Evolutionary conservation across 2,113 vertebrate species (phyloP).

Genomic region (Lipophrys pholis): DNA sequence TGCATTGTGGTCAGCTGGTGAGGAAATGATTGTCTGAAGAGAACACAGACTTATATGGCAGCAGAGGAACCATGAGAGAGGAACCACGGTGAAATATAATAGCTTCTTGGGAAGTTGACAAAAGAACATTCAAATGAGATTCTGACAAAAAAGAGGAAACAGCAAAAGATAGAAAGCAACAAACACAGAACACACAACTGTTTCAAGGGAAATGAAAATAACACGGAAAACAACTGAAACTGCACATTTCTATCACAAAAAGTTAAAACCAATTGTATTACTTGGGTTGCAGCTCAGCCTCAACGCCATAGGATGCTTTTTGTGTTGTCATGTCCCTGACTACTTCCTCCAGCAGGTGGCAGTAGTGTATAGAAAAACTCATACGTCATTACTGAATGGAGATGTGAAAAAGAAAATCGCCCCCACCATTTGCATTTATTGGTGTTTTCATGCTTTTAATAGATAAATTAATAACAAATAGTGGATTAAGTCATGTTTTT

Average conservation of each 20-base stretch:
- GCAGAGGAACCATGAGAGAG: background rate
- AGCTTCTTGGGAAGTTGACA: background rate
- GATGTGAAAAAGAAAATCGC: background rate
- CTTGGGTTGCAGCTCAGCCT: too few species aligned
- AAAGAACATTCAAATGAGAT: constrained; percentile 19
- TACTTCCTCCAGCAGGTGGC: constrained; percentile 38
- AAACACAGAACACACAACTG: background rate
- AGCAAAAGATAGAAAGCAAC: accelerated
- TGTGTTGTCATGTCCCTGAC: constrained; percentile 2
- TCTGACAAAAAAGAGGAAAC: constrained; percentile 18
- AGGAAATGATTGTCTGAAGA: background rate
- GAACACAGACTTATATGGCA: background rate
- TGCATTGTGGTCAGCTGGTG: background rate
- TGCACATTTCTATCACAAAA: background rate
- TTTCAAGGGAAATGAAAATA: background rate
- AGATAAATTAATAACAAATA: background rate
- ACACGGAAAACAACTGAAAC: background rate
- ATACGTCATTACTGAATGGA: background rate
- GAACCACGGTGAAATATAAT: background rate
- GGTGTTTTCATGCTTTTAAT: background rate
- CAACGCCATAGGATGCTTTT: background rate
- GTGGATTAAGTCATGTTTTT: background rate
- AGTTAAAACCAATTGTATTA: background rate
- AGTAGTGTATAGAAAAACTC: constrained; percentile 6
- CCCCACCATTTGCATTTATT: background rate